These are phyloP conservation scores for Platanista minor DNA, from an alignment of 2,113 vertebrate genomes.

Conservation along the genomic window DNA sequence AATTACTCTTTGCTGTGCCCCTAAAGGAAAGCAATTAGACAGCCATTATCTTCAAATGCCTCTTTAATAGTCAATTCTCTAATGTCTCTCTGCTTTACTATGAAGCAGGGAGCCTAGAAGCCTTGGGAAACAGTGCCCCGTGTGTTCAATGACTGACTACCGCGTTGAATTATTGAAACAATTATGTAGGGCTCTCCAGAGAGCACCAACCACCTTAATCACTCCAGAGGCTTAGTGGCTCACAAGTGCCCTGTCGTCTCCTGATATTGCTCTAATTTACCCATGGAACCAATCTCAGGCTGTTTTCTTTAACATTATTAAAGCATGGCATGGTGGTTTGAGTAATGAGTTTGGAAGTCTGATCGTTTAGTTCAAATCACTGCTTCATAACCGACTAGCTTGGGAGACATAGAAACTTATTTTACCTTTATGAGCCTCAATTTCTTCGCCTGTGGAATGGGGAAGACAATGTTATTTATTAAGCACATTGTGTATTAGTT, in stretches of 20 bases:
- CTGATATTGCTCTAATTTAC: neutral
- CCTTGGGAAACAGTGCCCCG: neutral
- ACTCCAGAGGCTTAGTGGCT: fast-evolving
- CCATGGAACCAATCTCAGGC: neutral
- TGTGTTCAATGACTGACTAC: neutral
- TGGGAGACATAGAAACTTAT: neutral
- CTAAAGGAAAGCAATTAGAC: neutral
- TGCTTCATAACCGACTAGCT: neutral
- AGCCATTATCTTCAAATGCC: neutral
- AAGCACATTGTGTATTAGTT: neutral
- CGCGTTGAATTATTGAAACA: neutral
- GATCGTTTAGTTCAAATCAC: neutral
- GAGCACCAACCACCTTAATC: neutral
- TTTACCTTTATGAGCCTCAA: neutral
- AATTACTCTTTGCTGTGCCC: neutral
- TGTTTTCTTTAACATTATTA: neutral
- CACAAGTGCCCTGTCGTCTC: fast-evolving
- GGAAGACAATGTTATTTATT: neutral
- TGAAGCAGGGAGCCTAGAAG: neutral
- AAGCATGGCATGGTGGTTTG: neutral
- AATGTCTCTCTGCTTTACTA: neutral
- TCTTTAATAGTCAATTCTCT: neutral
- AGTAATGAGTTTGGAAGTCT: neutral
- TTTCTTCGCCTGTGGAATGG: neutral
- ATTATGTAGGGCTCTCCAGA: neutral